Evolutionary conservation across 2,888 invertebrate genomes (phyloP).

Genomic region (Leptinotarsa tumamoca): DNA sequence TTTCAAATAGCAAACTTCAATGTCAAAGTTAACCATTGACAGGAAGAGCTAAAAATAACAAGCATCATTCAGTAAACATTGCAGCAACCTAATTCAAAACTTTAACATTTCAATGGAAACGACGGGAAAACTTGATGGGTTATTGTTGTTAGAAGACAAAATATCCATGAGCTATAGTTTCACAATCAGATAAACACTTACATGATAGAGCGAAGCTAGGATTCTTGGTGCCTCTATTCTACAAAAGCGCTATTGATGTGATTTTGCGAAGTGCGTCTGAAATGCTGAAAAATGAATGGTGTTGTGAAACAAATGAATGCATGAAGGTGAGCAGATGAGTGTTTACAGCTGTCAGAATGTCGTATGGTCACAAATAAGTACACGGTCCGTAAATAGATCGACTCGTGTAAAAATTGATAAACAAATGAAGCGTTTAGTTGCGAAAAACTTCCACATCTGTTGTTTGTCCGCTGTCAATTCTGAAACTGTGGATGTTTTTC

Average conservation of each 20-base stretch:
- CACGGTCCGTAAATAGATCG: background rate
- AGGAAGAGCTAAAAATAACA: background rate
- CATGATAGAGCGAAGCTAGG: conserved; percentile 28
- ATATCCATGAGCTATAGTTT: too few species aligned
- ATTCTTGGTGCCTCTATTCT: conserved; percentile 21
- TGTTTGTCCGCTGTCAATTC: background rate
- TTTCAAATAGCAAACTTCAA: background rate
- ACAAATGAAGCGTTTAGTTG: background rate
- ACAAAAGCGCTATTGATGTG: conserved; percentile 28
- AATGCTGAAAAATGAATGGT: conserved; percentile 29
- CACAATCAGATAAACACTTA: conserved; percentile 22
- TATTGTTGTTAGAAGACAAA: too few species aligned
- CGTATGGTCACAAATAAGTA: background rate
- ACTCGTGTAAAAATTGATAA: background rate
- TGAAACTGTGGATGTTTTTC: background rate
- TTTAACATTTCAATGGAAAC: background rate
- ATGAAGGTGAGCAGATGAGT: conserved; percentile 12
- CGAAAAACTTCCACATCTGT: background rate
- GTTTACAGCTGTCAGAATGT: conserved; percentile 7
- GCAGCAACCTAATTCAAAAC: background rate
- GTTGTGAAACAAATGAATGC: conserved; percentile 32
- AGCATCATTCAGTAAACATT: background rate
- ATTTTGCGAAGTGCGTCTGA: conserved; percentile 23
- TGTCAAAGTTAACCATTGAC: background rate
- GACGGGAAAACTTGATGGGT: background rate